These are phyloP conservation scores for Borostomias antarcticus DNA, from an alignment of 2,797 vertebrate species.

Conservation along the genomic window DNA sequence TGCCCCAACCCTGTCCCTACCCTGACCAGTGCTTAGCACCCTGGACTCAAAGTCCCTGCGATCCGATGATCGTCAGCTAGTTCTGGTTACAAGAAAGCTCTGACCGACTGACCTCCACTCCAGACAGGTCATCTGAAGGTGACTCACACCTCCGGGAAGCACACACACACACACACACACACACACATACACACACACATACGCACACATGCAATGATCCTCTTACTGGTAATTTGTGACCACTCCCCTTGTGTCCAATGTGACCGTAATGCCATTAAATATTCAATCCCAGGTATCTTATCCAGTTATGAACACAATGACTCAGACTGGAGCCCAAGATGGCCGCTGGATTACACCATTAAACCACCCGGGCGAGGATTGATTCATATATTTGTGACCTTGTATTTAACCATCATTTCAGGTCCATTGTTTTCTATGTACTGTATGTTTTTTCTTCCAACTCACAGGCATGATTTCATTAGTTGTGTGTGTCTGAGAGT, in stretches of 20 bases:
- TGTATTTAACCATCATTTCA: not conserved
- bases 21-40: not conserved
- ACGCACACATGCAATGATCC: slow-evolving; percentile 61
- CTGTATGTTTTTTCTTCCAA: not conserved
- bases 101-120: not conserved
- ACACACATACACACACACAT: too few species aligned
- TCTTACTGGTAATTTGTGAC: slow-evolving; percentile 59
- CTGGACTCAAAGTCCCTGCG: too few species aligned
- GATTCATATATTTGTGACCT: slow-evolving; percentile 17
- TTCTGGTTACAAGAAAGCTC: not conserved
- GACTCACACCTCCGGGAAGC: slow-evolving; percentile 10
- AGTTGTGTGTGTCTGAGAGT: too few species aligned
- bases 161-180: too few species aligned
- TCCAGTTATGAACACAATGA: slow-evolving; percentile 63
- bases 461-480: not conserved
- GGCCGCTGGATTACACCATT: slow-evolving; percentile 54
- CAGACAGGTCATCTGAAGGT: slow-evolving; percentile 9
- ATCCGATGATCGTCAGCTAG: slow-evolving; percentile 48
- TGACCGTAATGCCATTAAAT: slow-evolving; percentile 58
- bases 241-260: slow-evolving; percentile 16
- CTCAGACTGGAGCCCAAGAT: slow-evolving; percentile 24
- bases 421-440: too few species aligned
- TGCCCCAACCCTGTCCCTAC: too few species aligned
- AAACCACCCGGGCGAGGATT: slow-evolving; percentile 39
- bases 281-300: slow-evolving; percentile 53